These are phyloP conservation scores for Phylloscopus trochilus DNA, from an alignment of 2,113 vertebrate genomes.

Conservation along the genomic window DNA sequence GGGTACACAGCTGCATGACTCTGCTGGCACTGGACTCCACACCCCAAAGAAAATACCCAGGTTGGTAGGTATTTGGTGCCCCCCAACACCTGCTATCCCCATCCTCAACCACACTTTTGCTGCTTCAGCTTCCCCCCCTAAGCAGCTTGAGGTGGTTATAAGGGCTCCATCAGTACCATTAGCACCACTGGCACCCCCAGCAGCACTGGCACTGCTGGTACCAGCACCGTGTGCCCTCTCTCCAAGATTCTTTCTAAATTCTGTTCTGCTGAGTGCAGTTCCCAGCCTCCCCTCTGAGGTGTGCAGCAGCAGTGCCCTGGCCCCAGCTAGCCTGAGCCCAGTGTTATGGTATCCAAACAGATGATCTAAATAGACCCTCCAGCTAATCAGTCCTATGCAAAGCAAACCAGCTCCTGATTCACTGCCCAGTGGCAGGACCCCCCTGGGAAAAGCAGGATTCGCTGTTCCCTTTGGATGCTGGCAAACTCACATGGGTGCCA, in stretches of 20 bases:
- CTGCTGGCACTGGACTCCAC: neutral
- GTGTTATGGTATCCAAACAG: neutral
- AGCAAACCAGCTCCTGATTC: neutral
- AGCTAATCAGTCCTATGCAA: conserved; percentile 16
- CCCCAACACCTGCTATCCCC: neutral
- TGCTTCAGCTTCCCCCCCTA: neutral
- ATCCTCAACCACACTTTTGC: fast-evolving
- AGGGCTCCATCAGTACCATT: neutral
- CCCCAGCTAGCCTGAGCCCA: neutral
- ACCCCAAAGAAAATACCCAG: neutral
- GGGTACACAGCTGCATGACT: no score
- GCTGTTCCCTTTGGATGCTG: fast-evolving
- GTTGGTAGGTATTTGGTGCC: no score
- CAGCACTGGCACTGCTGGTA: neutral
- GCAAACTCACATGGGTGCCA: fast-evolving
- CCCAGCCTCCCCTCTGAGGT: neutral
- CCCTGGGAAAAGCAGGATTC: neutral
- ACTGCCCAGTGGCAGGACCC: neutral
- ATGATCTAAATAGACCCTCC: conserved; percentile 41
- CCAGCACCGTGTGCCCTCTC: neutral
- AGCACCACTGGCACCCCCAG: neutral
- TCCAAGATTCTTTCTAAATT: neutral
- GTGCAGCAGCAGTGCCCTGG: neutral
- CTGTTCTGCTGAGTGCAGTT: neutral
- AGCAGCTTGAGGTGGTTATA: fast-evolving